These are phyloP conservation scores for Promerops cafer DNA, from an alignment of 2,113 vertebrate genomes.

Conservation along the genomic window DNA sequence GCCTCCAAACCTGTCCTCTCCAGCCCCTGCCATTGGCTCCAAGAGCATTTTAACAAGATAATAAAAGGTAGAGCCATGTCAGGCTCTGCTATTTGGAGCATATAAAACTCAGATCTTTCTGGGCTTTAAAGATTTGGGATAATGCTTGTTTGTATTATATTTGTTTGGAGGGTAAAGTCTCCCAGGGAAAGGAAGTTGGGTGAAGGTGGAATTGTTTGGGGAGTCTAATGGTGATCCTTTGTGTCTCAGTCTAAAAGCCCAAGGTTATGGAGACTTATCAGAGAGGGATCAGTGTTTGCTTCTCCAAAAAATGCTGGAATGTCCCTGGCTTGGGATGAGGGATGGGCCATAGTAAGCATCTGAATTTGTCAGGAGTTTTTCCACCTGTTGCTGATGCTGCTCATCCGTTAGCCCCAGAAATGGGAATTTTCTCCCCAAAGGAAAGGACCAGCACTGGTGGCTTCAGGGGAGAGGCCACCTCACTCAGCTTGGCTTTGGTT, in stretches of 20 bases:
- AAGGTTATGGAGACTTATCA: slow-evolving; percentile 6
- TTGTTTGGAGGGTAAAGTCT: slow-evolving; percentile 23
- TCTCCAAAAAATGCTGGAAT: not conserved
- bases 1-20: not conserved
- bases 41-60: slow-evolving; percentile 18
- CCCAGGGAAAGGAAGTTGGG: not conserved
- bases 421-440: not conserved
- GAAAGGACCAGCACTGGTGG: not conserved
- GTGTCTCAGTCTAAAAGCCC: not conserved
- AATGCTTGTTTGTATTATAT: not conserved
- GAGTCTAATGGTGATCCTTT: slow-evolving; percentile 3
- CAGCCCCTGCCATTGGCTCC: not conserved
- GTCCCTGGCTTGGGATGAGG: not conserved
- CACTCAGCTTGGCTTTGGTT: not conserved
- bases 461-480: not conserved
- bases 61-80: slow-evolving; percentile 30
- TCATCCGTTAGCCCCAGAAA: not conserved
- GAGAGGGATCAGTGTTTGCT: slow-evolving; percentile 8
- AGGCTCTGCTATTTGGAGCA: slow-evolving; percentile 4
- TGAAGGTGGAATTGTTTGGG: slow-evolving; percentile 15
- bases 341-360: not conserved
- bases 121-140: slow-evolving; percentile 48
- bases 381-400: not conserved
- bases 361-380: not conserved
- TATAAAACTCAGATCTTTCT: not conserved